These are phyloP conservation scores for Oligia strigilis DNA, from an alignment of 2,888 invertebrate species.

Conservation along the genomic window DNA sequence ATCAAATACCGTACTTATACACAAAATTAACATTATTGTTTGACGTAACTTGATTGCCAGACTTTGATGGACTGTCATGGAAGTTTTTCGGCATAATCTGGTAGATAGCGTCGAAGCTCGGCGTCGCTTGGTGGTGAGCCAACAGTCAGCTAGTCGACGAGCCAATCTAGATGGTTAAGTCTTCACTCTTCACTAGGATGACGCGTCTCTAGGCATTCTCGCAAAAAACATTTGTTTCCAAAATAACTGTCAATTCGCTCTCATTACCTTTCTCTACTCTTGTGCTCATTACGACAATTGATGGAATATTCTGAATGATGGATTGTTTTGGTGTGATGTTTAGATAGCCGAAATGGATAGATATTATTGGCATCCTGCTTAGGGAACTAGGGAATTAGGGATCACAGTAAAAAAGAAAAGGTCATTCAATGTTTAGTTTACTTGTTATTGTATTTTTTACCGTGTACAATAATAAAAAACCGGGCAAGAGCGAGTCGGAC, in stretches of 20 bases:
- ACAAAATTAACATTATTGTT: not conserved
- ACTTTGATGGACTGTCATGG: not conserved
- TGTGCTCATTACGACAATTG: conserved; percentile 1
- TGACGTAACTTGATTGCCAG: not conserved
- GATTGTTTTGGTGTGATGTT: not conserved
- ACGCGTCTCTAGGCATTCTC: conserved; percentile 9
- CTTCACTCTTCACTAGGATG: conserved; percentile 7
- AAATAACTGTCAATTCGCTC: conserved; percentile 30
- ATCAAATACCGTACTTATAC: not conserved
- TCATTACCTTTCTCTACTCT: not conserved
- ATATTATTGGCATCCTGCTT: not conserved
- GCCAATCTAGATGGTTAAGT: not conserved
- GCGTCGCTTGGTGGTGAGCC: conserved; percentile 36
- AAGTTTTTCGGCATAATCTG: conserved; percentile 10
- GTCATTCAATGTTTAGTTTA: not conserved
- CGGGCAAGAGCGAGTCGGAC: too few relatives aligned
- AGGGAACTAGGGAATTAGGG: not conserved
- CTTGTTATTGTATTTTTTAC: not conserved
- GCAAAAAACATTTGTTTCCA: conserved; percentile 30
- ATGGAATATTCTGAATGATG: not conserved
- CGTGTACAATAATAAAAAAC: not conserved
- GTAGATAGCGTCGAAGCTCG: not conserved
- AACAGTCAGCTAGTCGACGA: conserved; percentile 14
- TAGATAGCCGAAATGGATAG: not conserved
- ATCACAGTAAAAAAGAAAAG: not conserved